These are phyloP conservation scores for Xyrauchen texanus DNA, from an alignment of 2,113 vertebrate genomes.

Conservation along the genomic window DNA sequence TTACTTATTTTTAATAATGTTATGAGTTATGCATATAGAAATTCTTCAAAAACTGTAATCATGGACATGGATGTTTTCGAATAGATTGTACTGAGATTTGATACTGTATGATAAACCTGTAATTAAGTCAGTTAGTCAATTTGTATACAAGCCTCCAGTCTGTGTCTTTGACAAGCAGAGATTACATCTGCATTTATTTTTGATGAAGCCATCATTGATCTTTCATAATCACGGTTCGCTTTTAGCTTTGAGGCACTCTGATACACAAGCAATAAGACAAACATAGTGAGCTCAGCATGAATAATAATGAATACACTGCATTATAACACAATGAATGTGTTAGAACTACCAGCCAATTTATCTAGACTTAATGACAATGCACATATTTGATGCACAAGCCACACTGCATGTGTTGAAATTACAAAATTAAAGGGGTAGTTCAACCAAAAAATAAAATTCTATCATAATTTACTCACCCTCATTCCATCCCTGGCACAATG, in stretches of 20 bases:
- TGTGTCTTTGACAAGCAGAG: neutral
- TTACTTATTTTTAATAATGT: too few species aligned
- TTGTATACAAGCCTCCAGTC: neutral
- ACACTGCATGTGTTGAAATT: too few species aligned
- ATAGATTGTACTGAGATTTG: neutral
- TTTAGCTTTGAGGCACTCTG: conserved; percentile 13
- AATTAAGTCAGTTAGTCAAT: too few species aligned
- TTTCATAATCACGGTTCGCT: conserved; percentile 7
- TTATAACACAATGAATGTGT: neutral
- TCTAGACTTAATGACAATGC: neutral
- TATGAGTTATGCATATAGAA: too few species aligned
- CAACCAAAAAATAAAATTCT: too few species aligned
- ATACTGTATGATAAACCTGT: neutral
- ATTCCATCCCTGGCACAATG: too few species aligned
- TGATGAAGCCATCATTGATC: neutral
- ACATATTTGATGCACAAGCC: neutral
- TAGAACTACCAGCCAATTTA: neutral
- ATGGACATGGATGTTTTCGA: neutral
- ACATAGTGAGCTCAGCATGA: neutral
- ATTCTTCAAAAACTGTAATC: too few species aligned
- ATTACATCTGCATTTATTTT: conserved; percentile 10
- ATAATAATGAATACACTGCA: conserved; percentile 10
- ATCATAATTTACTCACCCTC: too few species aligned
- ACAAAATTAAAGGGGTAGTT: too few species aligned
- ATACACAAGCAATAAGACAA: conserved; percentile 15